phyloP scores from a whole-genome alignment of 2,113 vertebrate genomes.

The Isichthys henryi region DNA sequence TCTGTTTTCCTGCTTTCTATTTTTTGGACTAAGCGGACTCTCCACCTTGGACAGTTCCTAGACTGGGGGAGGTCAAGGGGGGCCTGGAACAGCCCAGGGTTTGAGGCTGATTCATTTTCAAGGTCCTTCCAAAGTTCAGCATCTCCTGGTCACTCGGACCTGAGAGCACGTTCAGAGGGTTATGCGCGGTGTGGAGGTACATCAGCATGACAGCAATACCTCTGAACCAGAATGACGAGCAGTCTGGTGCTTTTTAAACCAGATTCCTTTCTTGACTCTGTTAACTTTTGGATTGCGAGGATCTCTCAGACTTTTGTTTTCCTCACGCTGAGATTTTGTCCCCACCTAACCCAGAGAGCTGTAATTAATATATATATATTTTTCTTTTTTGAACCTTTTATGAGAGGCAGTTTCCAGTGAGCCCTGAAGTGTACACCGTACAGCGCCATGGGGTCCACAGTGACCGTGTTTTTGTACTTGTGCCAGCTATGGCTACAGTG shows the following conservation, averaged over 20 bases:
- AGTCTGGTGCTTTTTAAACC: neutral
- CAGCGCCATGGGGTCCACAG: neutral
- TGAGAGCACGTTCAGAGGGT: neutral
- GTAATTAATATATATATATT: neutral
- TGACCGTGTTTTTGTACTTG: neutral
- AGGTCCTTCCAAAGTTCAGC: neutral
- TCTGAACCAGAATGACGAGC: neutral
- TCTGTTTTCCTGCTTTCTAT: constrained; percentile 13
- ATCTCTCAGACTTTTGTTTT: neutral
- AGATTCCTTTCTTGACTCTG: neutral
- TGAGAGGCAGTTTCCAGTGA: neutral
- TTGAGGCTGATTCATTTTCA: neutral
- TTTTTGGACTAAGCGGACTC: constrained; percentile 2
- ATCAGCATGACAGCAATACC: too few relatives aligned
- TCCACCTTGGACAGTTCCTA: neutral
- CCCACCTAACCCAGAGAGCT: neutral
- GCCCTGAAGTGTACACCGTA: neutral
- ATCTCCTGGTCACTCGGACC: neutral
- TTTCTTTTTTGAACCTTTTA: neutral
- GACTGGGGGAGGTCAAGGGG: neutral
- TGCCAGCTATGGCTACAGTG: neutral
- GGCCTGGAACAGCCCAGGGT: neutral
- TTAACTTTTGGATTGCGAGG: neutral
- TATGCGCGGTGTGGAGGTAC: neutral
- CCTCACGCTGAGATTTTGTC: neutral